phyloP scores from a whole-genome alignment of 2,888 invertebrate species.

The Thymelicus lineola region DNA sequence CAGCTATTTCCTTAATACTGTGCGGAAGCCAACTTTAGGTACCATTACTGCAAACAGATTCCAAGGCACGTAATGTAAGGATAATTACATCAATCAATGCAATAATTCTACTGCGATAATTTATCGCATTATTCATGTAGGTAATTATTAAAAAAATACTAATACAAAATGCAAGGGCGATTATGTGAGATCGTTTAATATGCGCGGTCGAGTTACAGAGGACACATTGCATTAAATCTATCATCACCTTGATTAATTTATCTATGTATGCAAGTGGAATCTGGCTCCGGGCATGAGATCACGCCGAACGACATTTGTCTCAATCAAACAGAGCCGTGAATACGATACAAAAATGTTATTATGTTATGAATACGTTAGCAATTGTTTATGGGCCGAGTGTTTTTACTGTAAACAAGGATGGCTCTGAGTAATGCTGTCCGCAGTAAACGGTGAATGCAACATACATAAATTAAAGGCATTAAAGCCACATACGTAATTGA shows the following conservation, averaged over 20 bases:
- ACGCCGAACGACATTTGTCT: slow-evolving; percentile 27
- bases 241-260: slow-evolving; percentile 30
- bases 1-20: too few species aligned
- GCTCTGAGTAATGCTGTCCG: background rate
- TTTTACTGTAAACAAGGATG: slow-evolving; percentile 13
- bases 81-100: too few species aligned
- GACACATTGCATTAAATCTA: slow-evolving; percentile 28
- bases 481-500: too few species aligned
- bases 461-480: background rate
- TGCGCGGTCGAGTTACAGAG: background rate
- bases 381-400: slow-evolving; percentile 16
- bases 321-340: slow-evolving; percentile 26
- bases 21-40: too few species aligned
- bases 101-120: too few species aligned
- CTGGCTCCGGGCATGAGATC: slow-evolving; percentile 25
- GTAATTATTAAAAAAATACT: background rate
- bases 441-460: background rate
- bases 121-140: background rate
- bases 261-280: slow-evolving; percentile 30
- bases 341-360: slow-evolving; percentile 33
- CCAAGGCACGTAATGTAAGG: too few species aligned
- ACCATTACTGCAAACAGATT: too few species aligned
- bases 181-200: background rate
- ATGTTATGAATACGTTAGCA: slow-evolving; percentile 10
- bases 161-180: background rate